These are phyloP conservation scores for Bellardia pandia DNA, from an alignment of 2,888 invertebrate species.

Conservation along the genomic window DNA sequence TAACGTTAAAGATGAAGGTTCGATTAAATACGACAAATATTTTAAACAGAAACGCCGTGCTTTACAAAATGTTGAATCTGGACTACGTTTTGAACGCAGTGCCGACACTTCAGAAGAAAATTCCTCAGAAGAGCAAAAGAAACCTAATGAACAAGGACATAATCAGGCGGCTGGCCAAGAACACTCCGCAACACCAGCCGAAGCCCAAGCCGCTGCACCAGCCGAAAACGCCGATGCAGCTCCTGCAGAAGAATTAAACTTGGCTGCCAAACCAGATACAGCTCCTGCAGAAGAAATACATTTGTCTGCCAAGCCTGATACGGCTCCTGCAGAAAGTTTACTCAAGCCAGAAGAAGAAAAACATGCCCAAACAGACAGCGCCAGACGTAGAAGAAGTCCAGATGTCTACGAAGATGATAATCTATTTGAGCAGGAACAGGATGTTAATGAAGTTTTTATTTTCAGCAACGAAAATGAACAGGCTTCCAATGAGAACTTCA, in stretches of 20 bases:
- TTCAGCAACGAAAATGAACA: conserved; percentile 49
- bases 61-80: not conserved
- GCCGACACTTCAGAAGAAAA: conserved; percentile 44
- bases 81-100: not conserved
- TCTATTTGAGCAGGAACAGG: not conserved
- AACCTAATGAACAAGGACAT: not conserved
- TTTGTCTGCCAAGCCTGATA: not conserved
- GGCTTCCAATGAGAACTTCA: conserved; percentile 2
- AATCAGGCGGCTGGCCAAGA: not conserved
- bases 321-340: not conserved
- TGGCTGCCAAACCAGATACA: not conserved
- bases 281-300: not conserved
- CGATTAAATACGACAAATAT: conserved; percentile 55
- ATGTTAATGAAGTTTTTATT: conserved; percentile 49
- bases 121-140: conserved; percentile 52
- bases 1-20: conserved; percentile 46
- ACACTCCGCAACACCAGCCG: not conserved
- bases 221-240: not conserved
- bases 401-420: conserved; percentile 22
- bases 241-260: not conserved
- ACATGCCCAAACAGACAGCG: not conserved
- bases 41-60: conserved; percentile 44
- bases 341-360: not conserved
- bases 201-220: not conserved
- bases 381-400: conserved; percentile 16